phyloP scores from a whole-genome alignment of 1,140 invertebrate genomes.

The Drosophila rufa region DNA sequence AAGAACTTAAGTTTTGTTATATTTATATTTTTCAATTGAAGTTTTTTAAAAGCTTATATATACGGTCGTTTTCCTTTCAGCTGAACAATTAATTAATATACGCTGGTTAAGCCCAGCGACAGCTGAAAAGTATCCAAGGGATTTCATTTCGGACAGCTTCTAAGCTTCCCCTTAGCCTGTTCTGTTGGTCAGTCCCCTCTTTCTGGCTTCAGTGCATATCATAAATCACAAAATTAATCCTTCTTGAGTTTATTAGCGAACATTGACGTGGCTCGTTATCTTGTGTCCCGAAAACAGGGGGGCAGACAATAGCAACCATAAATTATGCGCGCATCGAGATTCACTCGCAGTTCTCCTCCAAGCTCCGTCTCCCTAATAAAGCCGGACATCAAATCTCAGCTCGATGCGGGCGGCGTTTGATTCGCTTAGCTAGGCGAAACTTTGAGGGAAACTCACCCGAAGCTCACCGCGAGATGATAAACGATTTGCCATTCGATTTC shows the following conservation, averaged over 20 bases:
- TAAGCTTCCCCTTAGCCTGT: slow-evolving; percentile 28
- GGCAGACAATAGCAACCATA: slow-evolving; percentile 65
- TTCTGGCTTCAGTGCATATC: slow-evolving; percentile 14
- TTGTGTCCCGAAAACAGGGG: slow-evolving; percentile 17
- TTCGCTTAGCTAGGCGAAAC: slow-evolving; percentile 13
- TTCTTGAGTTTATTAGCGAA: slow-evolving; percentile 81
- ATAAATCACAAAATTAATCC: slow-evolving; percentile 83
- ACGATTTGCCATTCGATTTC: slow-evolving; percentile 56
- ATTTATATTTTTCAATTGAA: background rate
- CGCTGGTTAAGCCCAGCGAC: slow-evolving; percentile 39
- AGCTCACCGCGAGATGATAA: slow-evolving; percentile 28
- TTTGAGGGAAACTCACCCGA: background rate
- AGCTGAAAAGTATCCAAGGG: slow-evolving; percentile 57
- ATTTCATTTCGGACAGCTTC: slow-evolving; percentile 40
- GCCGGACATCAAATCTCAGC: slow-evolving; percentile 20
- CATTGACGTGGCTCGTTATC: slow-evolving; percentile 81
- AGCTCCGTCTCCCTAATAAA: slow-evolving; percentile 28
- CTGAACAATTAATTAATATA: slow-evolving; percentile 59
- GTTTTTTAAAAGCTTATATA: background rate
- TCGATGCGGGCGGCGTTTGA: slow-evolving; percentile 29
- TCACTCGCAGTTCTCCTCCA: slow-evolving; percentile 8
- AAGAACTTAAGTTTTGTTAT: background rate
- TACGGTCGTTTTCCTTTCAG: background rate
- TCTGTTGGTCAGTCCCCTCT: background rate
- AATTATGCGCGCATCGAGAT: slow-evolving; percentile 71